Evolutionary conservation across 2,888 invertebrate genomes (phyloP).

Genomic region (Ochropacha duplaris): DNA sequence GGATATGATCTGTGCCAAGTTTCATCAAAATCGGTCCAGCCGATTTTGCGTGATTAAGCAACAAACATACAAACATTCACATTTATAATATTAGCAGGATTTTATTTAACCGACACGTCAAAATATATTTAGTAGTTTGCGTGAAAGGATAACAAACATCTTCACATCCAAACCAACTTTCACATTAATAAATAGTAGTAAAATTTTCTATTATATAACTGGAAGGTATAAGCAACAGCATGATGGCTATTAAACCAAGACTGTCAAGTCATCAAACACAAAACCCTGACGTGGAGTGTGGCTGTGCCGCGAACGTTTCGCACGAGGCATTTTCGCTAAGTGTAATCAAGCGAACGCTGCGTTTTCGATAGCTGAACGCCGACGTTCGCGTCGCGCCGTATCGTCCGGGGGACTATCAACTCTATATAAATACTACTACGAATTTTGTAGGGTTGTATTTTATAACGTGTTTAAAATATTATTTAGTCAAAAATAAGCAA

Average conservation of each 20-base stretch:
- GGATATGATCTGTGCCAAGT: too few relatives aligned
- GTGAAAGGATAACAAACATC: too few relatives aligned
- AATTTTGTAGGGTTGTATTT: neutral
- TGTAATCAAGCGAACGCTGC: conserved; percentile 63
- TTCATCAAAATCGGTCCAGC: too few relatives aligned
- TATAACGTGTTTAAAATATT: conserved; percentile 3
- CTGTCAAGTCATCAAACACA: conserved; percentile 27
- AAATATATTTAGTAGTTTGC: too few relatives aligned
- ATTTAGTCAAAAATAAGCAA: neutral
- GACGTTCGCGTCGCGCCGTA: conserved; percentile 8
- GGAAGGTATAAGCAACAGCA: neutral
- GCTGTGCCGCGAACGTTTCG: neutral
- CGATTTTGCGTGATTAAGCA: too few relatives aligned
- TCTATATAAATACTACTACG: conserved; percentile 15
- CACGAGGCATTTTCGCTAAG: conserved; percentile 4
- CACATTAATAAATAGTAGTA: too few relatives aligned
- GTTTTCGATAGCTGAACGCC: conserved; percentile 28
- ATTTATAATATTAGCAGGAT: too few relatives aligned
- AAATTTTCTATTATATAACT: neutral
- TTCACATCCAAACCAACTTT: too few relatives aligned
- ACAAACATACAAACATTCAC: too few relatives aligned
- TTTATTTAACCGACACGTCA: too few relatives aligned
- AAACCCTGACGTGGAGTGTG: conserved; percentile 6
- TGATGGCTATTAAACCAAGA: conserved; percentile 31
- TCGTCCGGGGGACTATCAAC: conserved; percentile 17